Percentiles rank a stretch among this genome's conserved stretches.
Conservation (phyloP, 2,888 invertebrate genomes). For the Scaptomyza tumidula region DNA sequence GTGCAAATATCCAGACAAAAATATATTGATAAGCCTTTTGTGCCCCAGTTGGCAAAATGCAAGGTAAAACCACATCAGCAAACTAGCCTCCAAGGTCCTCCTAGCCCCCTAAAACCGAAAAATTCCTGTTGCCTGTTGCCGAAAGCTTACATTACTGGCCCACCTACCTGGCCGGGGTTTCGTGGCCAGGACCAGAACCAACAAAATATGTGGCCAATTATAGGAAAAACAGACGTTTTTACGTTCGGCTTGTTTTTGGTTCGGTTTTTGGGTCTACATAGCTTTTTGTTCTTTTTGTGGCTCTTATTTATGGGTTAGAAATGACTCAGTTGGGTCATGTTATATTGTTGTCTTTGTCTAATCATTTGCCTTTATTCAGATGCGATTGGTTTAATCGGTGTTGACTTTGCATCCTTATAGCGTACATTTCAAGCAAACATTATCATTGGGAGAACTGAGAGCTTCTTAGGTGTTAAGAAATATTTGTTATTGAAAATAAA, state of each 20-base stretch:
- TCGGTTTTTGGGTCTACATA: constrained; percentile 16
- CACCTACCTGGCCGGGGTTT: constrained; percentile 45
- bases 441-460: not conserved
- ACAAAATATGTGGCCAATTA: constrained; percentile 78
- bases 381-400: constrained; percentile 41
- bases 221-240: constrained; percentile 76
- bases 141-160: constrained; percentile 35
- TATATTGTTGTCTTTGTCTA: constrained; percentile 41
- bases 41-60: constrained; percentile 62
- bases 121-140: constrained; percentile 30
- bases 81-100: not conserved
- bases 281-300: not conserved
- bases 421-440: constrained; percentile 9
- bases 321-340: constrained; percentile 25
- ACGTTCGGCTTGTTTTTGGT: constrained; percentile 56
- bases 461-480: no score
- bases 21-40: constrained; percentile 64
- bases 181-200: constrained; percentile 33
- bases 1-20: constrained; percentile 28
- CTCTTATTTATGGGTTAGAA: constrained; percentile 68
- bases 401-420: no score
- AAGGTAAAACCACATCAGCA: constrained; percentile 28
- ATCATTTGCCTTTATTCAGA: constrained; percentile 66
- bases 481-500: not conserved
- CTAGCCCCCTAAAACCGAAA: constrained; percentile 2